A percentile compares a stretch with the other conserved stretches of the same genome.
These are phyloP conservation scores for Enteromius mattozi DNA, from an alignment of 2,797 vertebrate genomes.

Conservation along the genomic window DNA sequence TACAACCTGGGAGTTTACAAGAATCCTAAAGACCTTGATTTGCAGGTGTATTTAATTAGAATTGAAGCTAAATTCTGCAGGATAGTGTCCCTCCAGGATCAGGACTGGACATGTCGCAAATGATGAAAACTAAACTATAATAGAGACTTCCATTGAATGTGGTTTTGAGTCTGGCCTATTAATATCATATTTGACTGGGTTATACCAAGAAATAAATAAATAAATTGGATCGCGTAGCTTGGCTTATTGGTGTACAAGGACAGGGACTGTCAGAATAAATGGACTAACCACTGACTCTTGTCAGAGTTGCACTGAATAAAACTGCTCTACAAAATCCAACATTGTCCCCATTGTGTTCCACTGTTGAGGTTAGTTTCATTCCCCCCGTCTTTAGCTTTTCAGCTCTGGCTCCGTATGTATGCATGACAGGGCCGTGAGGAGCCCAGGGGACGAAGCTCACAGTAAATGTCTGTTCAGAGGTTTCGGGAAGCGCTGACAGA, in stretches of 20 bases:
- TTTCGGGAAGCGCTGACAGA: conserved; percentile 59
- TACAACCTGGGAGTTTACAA: background rate
- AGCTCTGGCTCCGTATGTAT: conserved; percentile 70
- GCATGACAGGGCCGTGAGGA: conserved; percentile 66
- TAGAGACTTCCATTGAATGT: no score
- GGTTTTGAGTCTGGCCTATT: background rate
- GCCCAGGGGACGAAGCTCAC: conserved; percentile 38
- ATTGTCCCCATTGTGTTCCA: background rate
- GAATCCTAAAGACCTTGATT: background rate
- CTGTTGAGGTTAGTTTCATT: conserved; percentile 9
- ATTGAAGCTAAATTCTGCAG: background rate
- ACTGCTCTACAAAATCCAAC: conserved; percentile 8
- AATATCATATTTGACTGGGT: background rate
- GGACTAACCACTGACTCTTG: background rate
- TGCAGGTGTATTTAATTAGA: background rate
- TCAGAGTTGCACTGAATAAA: background rate
- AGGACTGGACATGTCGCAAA: background rate
- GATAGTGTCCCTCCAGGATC: background rate
- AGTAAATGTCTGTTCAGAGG: conserved; percentile 43
- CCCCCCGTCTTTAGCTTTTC: conserved; percentile 52
- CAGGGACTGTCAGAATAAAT: background rate
- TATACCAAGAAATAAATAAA: background rate
- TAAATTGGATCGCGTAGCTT: background rate
- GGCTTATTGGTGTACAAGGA: background rate
- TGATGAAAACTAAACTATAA: background rate